Evolutionary conservation across 2,113 vertebrate species (phyloP), one percentile per base, ranked within the genome.

Genomic region (Scopus umbretta): DNA sequence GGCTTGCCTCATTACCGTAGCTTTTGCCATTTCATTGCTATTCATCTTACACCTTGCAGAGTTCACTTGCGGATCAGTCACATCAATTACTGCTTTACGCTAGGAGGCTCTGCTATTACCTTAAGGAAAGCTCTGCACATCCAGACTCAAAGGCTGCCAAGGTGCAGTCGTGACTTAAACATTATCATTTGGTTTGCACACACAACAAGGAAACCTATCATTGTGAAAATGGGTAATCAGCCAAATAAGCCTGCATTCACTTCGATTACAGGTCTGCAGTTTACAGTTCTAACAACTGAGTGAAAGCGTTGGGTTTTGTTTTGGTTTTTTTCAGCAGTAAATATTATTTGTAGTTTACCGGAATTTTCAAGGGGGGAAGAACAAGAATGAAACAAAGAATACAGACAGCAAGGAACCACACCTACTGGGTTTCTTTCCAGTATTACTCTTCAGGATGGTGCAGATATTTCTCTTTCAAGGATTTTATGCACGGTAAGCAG

Each of bases 191-290:
- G 4, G 42, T 65, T 89, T 74, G 15, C 72, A 80, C 87, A 86
- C 13, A 34, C 75, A 88, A 72, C 50, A 68, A 45, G 85, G 84
- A 94, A 93, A 96, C 76, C 91, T 26, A 92, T 88, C 86, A 79
- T 85, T 45, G 83, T 49, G 83, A 45, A 94, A 96, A 97, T 27
- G 92, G 72, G 85, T 92, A 84, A 95, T 86, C 97, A 97, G 86
- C 67, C 95, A 87, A 85, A 91, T 86, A 79, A 97, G 93, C 63
- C 40, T 42, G 49, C n/a, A 12, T 61, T 61, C 59, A 8, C 59
- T 76, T 71, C 91, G 75, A 70, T 79, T 91, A 47, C 58, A 88
- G 81, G 20, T 49, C 80, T 56, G 59, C 49, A 80, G 72, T 65
- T 75, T n/a, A 52, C 15, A 65, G 56, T 71, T 95, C 78, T 89